Evolutionary conservation across 2,113 vertebrate genomes (phyloP).

Genomic region (Sialia sialis): DNA sequence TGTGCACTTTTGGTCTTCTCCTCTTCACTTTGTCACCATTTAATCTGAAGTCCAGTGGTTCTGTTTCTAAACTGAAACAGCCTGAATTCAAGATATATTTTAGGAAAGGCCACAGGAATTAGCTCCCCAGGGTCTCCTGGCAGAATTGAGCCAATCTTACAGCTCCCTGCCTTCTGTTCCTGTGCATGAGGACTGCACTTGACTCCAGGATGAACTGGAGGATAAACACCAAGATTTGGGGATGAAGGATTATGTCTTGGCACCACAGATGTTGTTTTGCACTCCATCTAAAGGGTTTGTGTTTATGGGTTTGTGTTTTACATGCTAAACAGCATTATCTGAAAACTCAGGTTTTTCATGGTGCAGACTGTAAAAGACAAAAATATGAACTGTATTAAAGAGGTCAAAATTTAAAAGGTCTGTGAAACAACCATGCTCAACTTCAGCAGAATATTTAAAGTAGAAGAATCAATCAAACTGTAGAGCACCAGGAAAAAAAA

Average conservation of each 20-base stretch:
- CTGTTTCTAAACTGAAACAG: neutral
- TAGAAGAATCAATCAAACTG: neutral
- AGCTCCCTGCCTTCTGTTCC: neutral
- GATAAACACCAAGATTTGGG: neutral
- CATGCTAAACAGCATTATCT: neutral
- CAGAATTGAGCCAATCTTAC: neutral
- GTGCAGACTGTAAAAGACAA: neutral
- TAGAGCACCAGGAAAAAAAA: neutral
- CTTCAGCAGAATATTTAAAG: neutral
- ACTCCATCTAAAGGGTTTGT: neutral
- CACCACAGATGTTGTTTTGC: neutral
- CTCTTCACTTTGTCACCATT: neutral
- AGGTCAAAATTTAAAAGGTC: neutral
- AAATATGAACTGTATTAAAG: neutral
- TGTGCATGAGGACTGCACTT: neutral
- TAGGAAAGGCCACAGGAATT: neutral
- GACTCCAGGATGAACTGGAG: neutral
- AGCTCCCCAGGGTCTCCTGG: accelerated
- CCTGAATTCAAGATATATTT: neutral
- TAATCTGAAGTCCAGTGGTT: neutral
- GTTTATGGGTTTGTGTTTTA: neutral
- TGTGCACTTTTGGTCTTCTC: neutral
- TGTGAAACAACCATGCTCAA: neutral
- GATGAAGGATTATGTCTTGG: neutral
- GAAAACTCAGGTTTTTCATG: neutral